Evolutionary conservation across 2,888 invertebrate genomes (phyloP).

Genomic region (Geophilus truncorum): DNA sequence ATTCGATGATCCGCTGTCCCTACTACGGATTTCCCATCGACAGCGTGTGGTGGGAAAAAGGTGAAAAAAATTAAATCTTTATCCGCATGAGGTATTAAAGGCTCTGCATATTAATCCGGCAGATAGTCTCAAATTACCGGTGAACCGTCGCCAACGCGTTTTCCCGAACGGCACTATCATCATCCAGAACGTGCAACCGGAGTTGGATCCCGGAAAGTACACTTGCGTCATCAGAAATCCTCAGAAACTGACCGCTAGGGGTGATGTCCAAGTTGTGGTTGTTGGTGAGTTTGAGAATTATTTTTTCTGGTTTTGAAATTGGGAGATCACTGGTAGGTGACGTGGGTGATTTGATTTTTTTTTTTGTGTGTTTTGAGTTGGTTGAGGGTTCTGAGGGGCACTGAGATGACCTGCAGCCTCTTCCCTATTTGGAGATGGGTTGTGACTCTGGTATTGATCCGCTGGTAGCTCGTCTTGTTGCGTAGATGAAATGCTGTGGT

Average conservation of each 20-base stretch:
- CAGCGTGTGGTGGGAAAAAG: constrained; percentile 72
- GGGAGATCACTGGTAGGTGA: too few relatives aligned
- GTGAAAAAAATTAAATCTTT: constrained; percentile 46
- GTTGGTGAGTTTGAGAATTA: constrained; percentile 43
- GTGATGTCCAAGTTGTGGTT: constrained; percentile 46
- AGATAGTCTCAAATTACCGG: constrained; percentile 42
- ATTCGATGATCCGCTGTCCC: constrained; percentile 68
- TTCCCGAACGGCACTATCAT: constrained; percentile 47
- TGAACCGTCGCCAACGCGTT: constrained; percentile 49
- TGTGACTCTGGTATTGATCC: background rate
- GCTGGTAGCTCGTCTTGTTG: background rate
- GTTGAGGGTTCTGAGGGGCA: background rate
- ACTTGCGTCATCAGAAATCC: constrained; percentile 47
- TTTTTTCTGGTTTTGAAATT: too few relatives aligned
- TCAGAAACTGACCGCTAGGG: constrained; percentile 44
- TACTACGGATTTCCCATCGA: constrained; percentile 77
- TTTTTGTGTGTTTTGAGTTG: background rate
- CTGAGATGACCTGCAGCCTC: background rate
- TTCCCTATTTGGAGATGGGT: background rate
- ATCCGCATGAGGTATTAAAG: too few relatives aligned
- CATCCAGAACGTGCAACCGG: constrained; percentile 47
- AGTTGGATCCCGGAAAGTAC: constrained; percentile 48
- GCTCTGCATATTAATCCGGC: background rate
- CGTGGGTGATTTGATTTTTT: too few relatives aligned
- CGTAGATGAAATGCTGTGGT: background rate